phyloP scores from a whole-genome alignment of 1,140 invertebrate genomes.

The Wiebesia pumilae region DNA sequence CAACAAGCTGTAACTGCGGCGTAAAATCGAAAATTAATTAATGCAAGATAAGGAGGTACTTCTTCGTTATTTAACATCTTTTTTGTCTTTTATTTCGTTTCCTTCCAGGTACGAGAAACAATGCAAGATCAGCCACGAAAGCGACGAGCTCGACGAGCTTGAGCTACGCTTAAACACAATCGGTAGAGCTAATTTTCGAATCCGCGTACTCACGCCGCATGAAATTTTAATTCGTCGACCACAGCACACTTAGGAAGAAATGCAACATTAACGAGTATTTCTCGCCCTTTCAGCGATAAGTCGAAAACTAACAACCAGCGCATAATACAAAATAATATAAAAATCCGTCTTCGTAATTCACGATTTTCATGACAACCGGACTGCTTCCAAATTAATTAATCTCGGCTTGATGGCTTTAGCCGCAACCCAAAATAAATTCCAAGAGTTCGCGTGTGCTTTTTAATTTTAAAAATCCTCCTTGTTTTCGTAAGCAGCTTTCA shows the following conservation, averaged over 20 bases:
- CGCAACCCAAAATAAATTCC: neutral
- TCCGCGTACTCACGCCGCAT: neutral
- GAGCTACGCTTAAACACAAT: too few species aligned
- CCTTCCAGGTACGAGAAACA: neutral
- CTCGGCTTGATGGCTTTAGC: neutral
- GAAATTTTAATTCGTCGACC: neutral
- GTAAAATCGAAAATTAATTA: neutral
- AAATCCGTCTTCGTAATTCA: slow-evolving; percentile 4
- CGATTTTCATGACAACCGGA: neutral
- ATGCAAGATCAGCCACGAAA: neutral
- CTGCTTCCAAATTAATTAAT: slow-evolving; percentile 6
- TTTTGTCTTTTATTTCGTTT: neutral
- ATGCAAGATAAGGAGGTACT: neutral
- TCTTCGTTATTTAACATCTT: neutral
- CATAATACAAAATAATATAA: neutral
- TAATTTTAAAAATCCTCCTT: slow-evolving; percentile 11
- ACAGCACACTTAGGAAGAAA: neutral
- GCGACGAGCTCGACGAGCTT: neutral
- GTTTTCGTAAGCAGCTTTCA: slow-evolving; percentile 12
- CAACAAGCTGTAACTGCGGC: slow-evolving; percentile 81
- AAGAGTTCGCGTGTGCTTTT: slow-evolving; percentile 2
- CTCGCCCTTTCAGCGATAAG: neutral
- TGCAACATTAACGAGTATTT: neutral
- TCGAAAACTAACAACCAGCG: neutral
- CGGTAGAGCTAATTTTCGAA: neutral